These are phyloP conservation scores for Aromia moschata DNA, from an alignment of 2,888 invertebrate species.

Conservation along the genomic window DNA sequence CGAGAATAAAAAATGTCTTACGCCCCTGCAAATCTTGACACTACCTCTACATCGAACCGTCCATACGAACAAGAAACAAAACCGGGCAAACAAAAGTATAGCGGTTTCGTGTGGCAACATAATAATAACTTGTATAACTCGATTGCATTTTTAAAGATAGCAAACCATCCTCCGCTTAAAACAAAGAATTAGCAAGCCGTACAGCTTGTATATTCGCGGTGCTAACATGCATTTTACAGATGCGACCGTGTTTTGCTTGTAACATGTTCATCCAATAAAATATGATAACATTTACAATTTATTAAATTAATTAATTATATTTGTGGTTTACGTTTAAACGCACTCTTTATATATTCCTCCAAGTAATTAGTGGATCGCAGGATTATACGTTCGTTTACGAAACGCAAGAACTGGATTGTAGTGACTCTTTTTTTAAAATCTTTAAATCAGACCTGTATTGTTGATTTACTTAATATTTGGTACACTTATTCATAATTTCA, in stretches of 20 bases:
- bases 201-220: neutral
- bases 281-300: too few species aligned
- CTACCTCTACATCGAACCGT: conserved; percentile 38
- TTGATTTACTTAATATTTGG: too few species aligned
- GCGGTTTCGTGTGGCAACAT: conserved; percentile 42
- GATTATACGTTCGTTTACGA: too few species aligned
- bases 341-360: too few species aligned
- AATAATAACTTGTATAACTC: conserved; percentile 43
- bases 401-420: too few species aligned
- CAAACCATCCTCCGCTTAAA: conserved; percentile 31
- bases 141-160: conserved; percentile 37
- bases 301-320: too few species aligned
- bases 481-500: too few species aligned
- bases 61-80: conserved; percentile 33
- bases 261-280: neutral
- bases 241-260: neutral
- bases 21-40: conserved; percentile 51
- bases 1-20: conserved; percentile 47
- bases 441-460: too few species aligned
- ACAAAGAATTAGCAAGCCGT: conserved; percentile 12
- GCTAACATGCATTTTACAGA: neutral
- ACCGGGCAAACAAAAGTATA: conserved; percentile 34
- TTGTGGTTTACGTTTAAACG: too few species aligned
- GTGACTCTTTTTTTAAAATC: too few species aligned
- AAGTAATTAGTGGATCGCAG: too few species aligned